Evolutionary conservation across 1,140 invertebrate genomes (phyloP), one percentile per base, ranked within the genome.

Genomic region (Stegodyphus dumicola): DNA sequence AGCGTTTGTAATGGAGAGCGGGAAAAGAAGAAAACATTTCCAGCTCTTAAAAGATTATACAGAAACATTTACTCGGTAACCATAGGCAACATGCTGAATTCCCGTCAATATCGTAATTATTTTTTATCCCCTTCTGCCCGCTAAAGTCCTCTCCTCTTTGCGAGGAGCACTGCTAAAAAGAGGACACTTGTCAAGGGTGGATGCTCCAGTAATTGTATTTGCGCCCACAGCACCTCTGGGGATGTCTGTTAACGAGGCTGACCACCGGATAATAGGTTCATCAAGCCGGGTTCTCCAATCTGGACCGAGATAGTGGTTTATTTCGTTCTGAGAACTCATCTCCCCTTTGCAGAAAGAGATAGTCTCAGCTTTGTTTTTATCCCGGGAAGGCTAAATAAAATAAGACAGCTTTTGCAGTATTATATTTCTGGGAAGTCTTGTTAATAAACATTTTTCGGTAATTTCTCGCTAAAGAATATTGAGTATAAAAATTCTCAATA

Each of bases 41-140:
- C 33, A 33, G 33, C 33, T 6, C 15, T n/a, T n/a, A 5, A 6
- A 10, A 53, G 49, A 76, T 76, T 56, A 13, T 48, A 60, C 18
- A 56, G 11, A 33, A 76, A 17, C 54, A 56, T 60, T 60, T 76
- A 56, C 48, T 49, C 74, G 13, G 74, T 76, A 53, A 76, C 74
- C 74, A 76, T 76, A 10, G 74, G 74, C 74, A 76, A 76, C 74
- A 76, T 56, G 18, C 53, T 52, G 53, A 76, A 64, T 60, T 56
- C 74, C 5, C 74, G 17, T 76, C 74, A 76, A 60, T 76, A 76
- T 56, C 64, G 74, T 76, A 76, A 76, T 76, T 76, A 76, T 76
- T 76, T 76, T 64, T 60, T 53, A 53, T 60, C 15, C 15, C 17
- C 74, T 33, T 17, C 17, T 53, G n/a, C 48, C 48, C 33, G 33